A percentile compares a stretch with the other conserved stretches of the same genome.
phyloP scores from a whole-genome alignment of 2,113 vertebrate species.

The Equus quagga region DNA sequence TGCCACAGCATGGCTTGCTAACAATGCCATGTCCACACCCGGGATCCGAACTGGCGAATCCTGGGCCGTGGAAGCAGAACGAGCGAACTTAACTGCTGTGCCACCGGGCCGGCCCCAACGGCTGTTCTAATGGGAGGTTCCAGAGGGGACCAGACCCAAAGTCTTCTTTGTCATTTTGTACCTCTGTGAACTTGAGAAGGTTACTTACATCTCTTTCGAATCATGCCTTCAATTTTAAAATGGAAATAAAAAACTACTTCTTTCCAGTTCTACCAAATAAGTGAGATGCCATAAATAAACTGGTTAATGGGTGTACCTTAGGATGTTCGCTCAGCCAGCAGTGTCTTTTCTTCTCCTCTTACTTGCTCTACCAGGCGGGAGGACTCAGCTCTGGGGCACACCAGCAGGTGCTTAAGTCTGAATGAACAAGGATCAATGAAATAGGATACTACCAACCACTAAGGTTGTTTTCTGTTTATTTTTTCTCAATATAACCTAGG shows the following conservation, averaged over 20 bases:
- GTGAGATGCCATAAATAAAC: rapidly evolving
- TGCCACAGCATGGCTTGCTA: too few species aligned
- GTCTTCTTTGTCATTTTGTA: too few species aligned
- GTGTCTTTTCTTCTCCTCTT: not conserved
- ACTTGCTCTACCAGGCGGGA: not conserved
- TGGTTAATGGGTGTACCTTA: not conserved
- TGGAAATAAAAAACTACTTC: too few species aligned
- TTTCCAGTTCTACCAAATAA: not conserved
- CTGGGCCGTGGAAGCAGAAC: too few species aligned
- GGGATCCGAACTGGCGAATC: too few species aligned
- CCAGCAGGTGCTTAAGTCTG: not conserved
- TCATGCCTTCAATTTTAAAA: not conserved
- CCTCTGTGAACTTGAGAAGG: not conserved
- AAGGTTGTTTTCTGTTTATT: too few species aligned
- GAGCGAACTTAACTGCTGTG: too few species aligned
- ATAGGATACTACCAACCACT: rapidly evolving
- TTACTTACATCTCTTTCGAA: not conserved
- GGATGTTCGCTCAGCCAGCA: not conserved
- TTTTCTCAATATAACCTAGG: not conserved
- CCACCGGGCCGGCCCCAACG: too few species aligned
- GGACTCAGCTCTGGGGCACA: not conserved
- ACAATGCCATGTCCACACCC: too few species aligned
- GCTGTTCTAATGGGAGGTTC: too few species aligned
- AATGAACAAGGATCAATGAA: too few species aligned
- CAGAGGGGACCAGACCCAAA: too few species aligned